These are phyloP conservation scores for Epistrophella euchroma DNA, from an alignment of 2,888 invertebrate species.

Conservation along the genomic window DNA sequence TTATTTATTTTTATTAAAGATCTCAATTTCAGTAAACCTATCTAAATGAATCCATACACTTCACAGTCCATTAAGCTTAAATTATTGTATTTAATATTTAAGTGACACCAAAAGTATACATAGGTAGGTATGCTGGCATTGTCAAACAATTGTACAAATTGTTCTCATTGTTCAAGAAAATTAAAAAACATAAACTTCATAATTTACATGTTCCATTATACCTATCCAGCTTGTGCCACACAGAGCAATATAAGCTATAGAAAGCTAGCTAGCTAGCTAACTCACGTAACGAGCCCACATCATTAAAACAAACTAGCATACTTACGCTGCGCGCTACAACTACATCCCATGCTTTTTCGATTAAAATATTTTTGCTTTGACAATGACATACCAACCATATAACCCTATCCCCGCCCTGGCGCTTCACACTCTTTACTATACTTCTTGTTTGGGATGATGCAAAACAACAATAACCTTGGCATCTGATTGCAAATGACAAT, in stretches of 20 bases:
- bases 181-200: slow-evolving; percentile 9
- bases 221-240: background rate
- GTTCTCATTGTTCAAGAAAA: slow-evolving; percentile 33
- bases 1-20: no score
- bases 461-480: slow-evolving; percentile 70
- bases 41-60: no score
- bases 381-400: slow-evolving; percentile 55
- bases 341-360: slow-evolving; percentile 62
- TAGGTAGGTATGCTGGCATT: slow-evolving; percentile 26
- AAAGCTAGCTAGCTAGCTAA: background rate
- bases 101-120: slow-evolving; percentile 18
- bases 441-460: slow-evolving; percentile 43
- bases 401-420: no score
- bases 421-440: background rate
- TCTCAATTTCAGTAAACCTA: no score
- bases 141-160: slow-evolving; percentile 49
- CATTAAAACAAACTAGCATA: slow-evolving; percentile 35
- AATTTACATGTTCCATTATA: slow-evolving; percentile 10
- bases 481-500: slow-evolving; percentile 61
- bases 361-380: slow-evolving; percentile 72
- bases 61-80: no score
- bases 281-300: slow-evolving; percentile 5
- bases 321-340: background rate
- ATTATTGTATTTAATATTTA: background rate
- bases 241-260: background rate